phyloP scores from a whole-genome alignment of 2,113 vertebrate genomes.

The Verasper variegatus region DNA sequence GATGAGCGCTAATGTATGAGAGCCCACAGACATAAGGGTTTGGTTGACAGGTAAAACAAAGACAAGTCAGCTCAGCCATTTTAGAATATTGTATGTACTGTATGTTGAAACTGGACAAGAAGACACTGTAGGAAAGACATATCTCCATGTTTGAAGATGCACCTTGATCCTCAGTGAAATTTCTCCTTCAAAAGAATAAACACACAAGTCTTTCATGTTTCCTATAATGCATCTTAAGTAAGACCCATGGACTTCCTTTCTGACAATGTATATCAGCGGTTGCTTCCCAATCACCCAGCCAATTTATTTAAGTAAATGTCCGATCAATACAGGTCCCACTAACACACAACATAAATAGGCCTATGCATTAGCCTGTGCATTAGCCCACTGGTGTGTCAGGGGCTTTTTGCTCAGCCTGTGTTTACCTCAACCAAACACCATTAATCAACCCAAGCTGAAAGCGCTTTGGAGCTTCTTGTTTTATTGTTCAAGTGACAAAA shows the following conservation, averaged over 20 bases:
- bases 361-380: conserved; percentile 71
- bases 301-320: conserved; percentile 78
- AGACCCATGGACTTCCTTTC: conserved; percentile 16
- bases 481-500: conserved; percentile 26
- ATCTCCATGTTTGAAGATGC: background rate
- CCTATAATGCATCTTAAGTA: conserved; percentile 1
- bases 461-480: conserved; percentile 18
- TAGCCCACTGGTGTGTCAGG: conserved; percentile 65
- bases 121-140: background rate
- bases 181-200: conserved; percentile 4
- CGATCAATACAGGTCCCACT: conserved; percentile 73
- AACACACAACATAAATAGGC: conserved; percentile 69
- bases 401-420: conserved; percentile 48
- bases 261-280: conserved; percentile 50
- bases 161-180: background rate
- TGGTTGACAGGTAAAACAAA: conserved; percentile 28
- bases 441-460: conserved; percentile 53
- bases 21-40: conserved; percentile 30
- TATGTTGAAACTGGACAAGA: background rate
- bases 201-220: background rate
- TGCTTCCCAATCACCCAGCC: conserved; percentile 65
- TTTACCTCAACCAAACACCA: conserved; percentile 67
- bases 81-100: background rate
- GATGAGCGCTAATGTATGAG: conserved; percentile 43
- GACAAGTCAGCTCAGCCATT: conserved; percentile 2